Evolutionary conservation across 2,888 invertebrate species (phyloP), one percentile per base, ranked within the genome.

Genomic region (Callimorpha dominula): DNA sequence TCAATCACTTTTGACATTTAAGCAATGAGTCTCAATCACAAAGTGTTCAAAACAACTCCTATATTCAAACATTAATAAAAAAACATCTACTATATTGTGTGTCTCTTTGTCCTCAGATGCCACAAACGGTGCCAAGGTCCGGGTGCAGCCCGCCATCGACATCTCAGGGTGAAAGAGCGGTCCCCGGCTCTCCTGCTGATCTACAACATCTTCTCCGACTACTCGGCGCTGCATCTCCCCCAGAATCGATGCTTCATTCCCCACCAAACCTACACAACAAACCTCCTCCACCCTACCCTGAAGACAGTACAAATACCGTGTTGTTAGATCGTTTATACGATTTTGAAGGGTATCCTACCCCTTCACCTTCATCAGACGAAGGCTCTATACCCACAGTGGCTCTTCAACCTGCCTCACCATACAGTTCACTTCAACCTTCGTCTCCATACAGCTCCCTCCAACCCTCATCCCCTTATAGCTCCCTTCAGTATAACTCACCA

Each of bases 71-170:
- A 17, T 9, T 40, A 40, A 5, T 54, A 3, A 17, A 15, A 14
- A 15, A 17, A 12, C 46, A 60, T 11, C 17, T n/a, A 42, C 14
- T 57, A 57, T 42, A 68, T 57, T 46, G 4, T 69, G 60, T 43
- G 81, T 86, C 83, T 75, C 70, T 70, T 95, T 94, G 92, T 92
- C 78, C 75, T 70, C 97, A 98, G 98, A 98, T 98, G 97, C 97
- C 98, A 93, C 98, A 98, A 96, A 97, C 97, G 88, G 98, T 98
- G 87, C 98, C 98, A 74, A 96, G 97, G 86, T 97, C 97, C 87
- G 97, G 97, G 92, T 97, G 97, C 91, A 97, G 97, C 93, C 97
- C 97, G 85, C 97, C 97, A 81, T 97, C 97, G 90, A 97, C 98
- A 40, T 96, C 98, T 71, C 96, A 98, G 87, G 97, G 97, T 83